Base-by-base conservation (phyloP, 2,113 vertebrate species). In the Percina caprodes region DNA sequence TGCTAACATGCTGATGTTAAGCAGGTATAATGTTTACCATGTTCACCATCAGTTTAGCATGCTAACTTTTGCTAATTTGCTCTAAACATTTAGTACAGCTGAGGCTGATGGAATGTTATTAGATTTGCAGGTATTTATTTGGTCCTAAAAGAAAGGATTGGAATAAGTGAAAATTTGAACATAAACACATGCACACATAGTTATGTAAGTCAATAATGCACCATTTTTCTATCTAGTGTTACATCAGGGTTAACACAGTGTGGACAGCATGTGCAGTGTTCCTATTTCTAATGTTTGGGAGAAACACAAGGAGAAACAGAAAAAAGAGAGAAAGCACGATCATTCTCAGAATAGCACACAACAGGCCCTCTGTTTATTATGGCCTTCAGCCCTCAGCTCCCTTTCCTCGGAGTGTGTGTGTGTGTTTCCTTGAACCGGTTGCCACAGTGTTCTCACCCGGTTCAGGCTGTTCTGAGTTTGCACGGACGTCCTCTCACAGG, bases 261-360 rank as follows among this genome's bases (percentile, higher is more conserved):
- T 11, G 66, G 67, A 86, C 76, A 77, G 3, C 33, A 15, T 69
- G 69, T 69, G 62, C 56, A 9, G 46, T 75, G 76, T 70, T 84
- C 59, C 21, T 69, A 16, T 80, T 68, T 55, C 39, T 67, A 66
- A 2, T 59, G 74, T 87, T 78, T 65, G 18, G 73, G 69, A 58
- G 62, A 68, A 84, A 86, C 51, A 74, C 9, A 76, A 55, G 33
- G 30, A 82, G 56, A 77, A 61, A 79, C 42, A 77, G 67, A 85
- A 56, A 69, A 48, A 49, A 42, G 56, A 23, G 69, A 74, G 26
- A 72, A 69, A 67, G 70, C 1, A 72, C 58, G 66, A 69, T 80
- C 35, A n/a, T 87, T 86, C 85, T 91, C 45, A 91, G 84, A 92
- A 91, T 87, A 90, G 83, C 69, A 77, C 85, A 89, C 77, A 86